Percentiles rank a stretch among this genome's conserved stretches.
Conservation (phyloP, 1,140 invertebrate genomes). For the Drosophila pallidifrons region DNA sequence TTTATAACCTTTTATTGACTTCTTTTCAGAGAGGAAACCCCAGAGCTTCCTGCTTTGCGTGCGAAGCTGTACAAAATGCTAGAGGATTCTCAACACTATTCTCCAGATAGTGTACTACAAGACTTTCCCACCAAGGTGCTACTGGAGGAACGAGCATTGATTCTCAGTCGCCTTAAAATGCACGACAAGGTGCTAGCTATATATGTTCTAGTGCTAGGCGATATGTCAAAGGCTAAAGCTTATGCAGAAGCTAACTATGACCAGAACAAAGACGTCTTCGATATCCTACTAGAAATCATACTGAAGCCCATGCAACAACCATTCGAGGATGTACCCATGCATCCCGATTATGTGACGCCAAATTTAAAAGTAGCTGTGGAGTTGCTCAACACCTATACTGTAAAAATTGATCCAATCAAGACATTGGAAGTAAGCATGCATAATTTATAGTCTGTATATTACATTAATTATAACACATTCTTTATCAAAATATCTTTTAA, state of each 20-base stretch:
- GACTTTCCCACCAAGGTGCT: slow-evolving; percentile 95
- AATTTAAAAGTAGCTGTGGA: slow-evolving; percentile 92
- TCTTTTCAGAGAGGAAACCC: slow-evolving; percentile 36
- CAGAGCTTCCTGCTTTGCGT: slow-evolving; percentile 47
- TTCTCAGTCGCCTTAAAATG: slow-evolving; percentile 95
- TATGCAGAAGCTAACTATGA: slow-evolving; percentile 92
- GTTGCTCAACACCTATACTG: slow-evolving; percentile 92
- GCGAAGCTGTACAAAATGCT: slow-evolving; percentile 94
- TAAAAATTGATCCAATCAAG: slow-evolving; percentile 92
- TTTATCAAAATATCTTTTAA: slow-evolving; percentile 4
- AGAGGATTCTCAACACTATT: slow-evolving; percentile 93
- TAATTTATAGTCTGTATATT: too few relatives aligned
- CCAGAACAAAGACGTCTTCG: slow-evolving; percentile 88
- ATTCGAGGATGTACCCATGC: slow-evolving; percentile 86
- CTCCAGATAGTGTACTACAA: slow-evolving; percentile 93
- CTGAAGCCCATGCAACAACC: slow-evolving; percentile 87
- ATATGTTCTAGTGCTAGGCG: slow-evolving; percentile 93
- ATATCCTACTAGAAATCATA: slow-evolving; percentile 88
- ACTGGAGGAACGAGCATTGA: slow-evolving; percentile 96
- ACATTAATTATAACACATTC: too few relatives aligned
- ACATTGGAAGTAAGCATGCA: slow-evolving; percentile 83
- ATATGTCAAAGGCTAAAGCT: slow-evolving; percentile 92
- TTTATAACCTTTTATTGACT: too few relatives aligned
- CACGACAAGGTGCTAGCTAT: slow-evolving; percentile 97
- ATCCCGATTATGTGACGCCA: slow-evolving; percentile 87